Percentiles rank a stretch among this genome's conserved stretches.
Evolutionary conservation across 2,113 vertebrate genomes (phyloP).

Genomic region (Propithecus coquereli): DNA sequence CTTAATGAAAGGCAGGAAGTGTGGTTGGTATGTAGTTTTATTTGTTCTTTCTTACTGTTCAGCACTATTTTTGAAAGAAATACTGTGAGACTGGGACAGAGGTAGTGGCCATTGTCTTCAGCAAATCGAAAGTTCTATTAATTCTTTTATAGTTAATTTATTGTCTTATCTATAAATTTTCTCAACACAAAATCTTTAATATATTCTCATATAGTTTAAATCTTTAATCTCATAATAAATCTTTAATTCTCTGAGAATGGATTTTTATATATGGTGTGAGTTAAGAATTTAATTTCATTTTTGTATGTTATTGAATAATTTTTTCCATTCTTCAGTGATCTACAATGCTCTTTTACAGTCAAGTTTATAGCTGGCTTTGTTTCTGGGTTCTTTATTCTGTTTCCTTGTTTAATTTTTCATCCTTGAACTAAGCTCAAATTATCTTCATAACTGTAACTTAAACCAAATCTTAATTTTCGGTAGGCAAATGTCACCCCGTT

Average conservation of each 20-base stretch:
- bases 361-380: not conserved
- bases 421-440: not conserved
- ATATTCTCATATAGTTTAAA: not conserved
- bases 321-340: not conserved
- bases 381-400: not conserved
- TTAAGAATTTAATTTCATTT: not conserved
- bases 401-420: not conserved
- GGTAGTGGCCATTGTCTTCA: not conserved
- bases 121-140: not conserved
- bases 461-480: not conserved
- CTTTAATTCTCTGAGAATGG: not conserved
- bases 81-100: not conserved
- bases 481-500: not conserved
- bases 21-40: not conserved
- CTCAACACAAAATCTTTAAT: not conserved
- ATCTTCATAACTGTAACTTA: not conserved
- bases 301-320: not conserved
- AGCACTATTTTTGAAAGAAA: not conserved
- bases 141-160: not conserved
- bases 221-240: not conserved
- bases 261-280: not conserved
- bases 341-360: not conserved
- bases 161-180: not conserved
- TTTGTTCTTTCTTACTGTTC: not conserved
- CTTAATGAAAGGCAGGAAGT: not conserved